These are phyloP conservation scores for Rhadina sibilatrix DNA, from an alignment of 2,113 vertebrate genomes.

Conservation along the genomic window DNA sequence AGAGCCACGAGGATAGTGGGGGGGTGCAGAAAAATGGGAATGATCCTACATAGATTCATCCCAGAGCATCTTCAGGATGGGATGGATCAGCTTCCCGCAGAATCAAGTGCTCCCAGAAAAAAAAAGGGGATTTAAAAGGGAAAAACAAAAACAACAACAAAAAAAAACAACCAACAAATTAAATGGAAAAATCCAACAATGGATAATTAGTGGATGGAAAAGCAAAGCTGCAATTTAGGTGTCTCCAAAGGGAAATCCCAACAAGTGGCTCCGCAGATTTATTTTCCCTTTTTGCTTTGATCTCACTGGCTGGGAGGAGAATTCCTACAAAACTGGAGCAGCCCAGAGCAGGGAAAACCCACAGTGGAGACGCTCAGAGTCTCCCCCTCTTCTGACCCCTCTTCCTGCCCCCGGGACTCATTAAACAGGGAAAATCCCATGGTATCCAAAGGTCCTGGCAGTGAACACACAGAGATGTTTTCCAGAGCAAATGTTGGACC, in stretches of 20 bases:
- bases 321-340: neutral
- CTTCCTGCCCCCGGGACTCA: fast-evolving
- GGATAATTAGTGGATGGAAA: conserved; percentile 25
- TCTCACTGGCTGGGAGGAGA: neutral
- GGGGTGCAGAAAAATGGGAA: neutral
- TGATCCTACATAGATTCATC: fast-evolving
- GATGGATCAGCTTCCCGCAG: neutral
- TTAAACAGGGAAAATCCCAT: neutral
- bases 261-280: conserved; percentile 26
- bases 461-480: neutral
- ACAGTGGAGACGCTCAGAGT: fast-evolving
- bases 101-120: fast-evolving
- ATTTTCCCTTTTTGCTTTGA: conserved; percentile 29
- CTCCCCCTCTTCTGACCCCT: neutral
- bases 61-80: neutral
- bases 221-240: conserved; percentile 34
- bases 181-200: conserved; percentile 19
- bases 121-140: neutral
- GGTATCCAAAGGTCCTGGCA: neutral
- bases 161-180: neutral
- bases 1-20: neutral
- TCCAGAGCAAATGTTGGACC: neutral
- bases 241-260: conserved; percentile 11
- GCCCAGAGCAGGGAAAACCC: neutral
- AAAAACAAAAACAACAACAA: no score